Evolutionary conservation across 2,888 invertebrate genomes (phyloP), one percentile per base, ranked within the genome.

Genomic region (Patella caerulea): DNA sequence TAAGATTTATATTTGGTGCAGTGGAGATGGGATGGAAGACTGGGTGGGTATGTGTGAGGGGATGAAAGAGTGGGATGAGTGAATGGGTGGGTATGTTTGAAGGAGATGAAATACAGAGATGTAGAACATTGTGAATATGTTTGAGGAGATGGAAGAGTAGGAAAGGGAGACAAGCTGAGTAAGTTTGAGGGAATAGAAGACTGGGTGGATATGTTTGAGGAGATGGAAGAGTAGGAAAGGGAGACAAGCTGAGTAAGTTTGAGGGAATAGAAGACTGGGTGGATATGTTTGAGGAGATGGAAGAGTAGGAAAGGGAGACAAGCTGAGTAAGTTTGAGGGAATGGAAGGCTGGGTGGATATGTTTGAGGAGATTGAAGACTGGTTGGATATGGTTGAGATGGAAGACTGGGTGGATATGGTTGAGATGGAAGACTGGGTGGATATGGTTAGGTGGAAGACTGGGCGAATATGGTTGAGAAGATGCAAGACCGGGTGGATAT

Each of bases 161-260:
- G 29, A 52, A 69, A 54, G 69, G 52, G 72, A 52, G 56, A 34
- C 5, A 74, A 75, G 29, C 79, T 59, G 59, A 77, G 73, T 59
- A 78, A 55, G 69, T 72, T 73, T 11, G 82, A 45, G 7, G 7
- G 45, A 9, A 45, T 45, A 54, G 52, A 74, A 52, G 53, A 34
- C 5, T 73, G 77, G 17, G 77, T 69, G 59, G 79, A 74, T 59
- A 77, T 69, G 69, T 72, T 73, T 45, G 0, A 45, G 45, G 45
- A 7, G 7, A 45, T 45, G 5, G 34, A 45, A 45, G 34, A 45
- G 0, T 9, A 81, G 34, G 34, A 52, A 69, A 54, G 69, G 52
- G 72, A 52, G 56, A 34, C 5, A 74, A 75, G 29, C 79, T 59
- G 59, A 77, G 73, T 59, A 78, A 55, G 69, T 72, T 45, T 45